Evolutionary conservation across 2,113 vertebrate species (phyloP), one percentile per base, ranked within the genome.

Genomic region (Salvelinus alpinus): DNA sequence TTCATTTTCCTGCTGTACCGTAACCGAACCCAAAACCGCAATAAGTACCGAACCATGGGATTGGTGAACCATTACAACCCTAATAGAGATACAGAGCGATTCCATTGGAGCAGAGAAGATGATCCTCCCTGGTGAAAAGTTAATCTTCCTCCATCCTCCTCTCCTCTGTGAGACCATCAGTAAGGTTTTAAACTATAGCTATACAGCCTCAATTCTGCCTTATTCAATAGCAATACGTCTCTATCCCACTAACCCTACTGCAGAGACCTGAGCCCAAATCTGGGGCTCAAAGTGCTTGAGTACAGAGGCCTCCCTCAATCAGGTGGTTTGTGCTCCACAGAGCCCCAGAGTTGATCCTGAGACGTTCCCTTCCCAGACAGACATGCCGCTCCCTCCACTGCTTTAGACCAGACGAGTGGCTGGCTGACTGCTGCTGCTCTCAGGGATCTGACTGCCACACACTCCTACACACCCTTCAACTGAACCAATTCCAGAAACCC

Each of bases 351-450:
- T 69, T 71, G 78, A 80, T 89, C 80, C 74, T 83, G 77, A 84
- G 81, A 75, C 77, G 73, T 60, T 62, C 77, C 1, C 1, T 60
- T 62, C 77, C 1, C 1, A 75, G 75, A 78, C 76, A 81, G 82
- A 77, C 74, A 75, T 72, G 65, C 60, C 76, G 65, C 64, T 79
- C 77, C 86, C 80, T 82, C 73, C 73, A 78, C 76, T 77, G 38
- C 38, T 44, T 44, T 44, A 44, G 9, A 11, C 9, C 9, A 44
- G 38, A 44, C 2, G 9, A 11, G 0, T 1, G 9, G 38, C 81
- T 87, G 78, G 79, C 76, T 70, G 77, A 16, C 57, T 71, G 78
- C 79, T 86, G 86, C 82, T 87, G 69, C 83, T 85, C 80, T 72
- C 47, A 78, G 73, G 86, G 51, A 8, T 38, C 70, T 64, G 20